These are phyloP conservation scores for Vulpes lagopus DNA, from an alignment of 2,113 vertebrate genomes.

Conservation along the genomic window DNA sequence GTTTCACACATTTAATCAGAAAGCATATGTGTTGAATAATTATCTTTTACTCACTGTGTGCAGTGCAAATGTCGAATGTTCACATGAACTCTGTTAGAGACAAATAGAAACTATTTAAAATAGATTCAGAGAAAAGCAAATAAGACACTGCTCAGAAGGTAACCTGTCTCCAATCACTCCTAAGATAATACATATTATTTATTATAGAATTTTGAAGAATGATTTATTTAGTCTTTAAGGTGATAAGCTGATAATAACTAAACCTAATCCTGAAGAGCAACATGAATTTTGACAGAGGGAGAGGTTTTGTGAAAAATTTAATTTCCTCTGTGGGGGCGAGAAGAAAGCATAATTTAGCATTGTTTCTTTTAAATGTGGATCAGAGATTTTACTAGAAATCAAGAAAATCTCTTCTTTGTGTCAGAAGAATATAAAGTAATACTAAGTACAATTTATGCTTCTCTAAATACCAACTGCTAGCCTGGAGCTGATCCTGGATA, in stretches of 20 bases:
- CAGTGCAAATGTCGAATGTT: constrained; percentile 82
- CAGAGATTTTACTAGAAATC: constrained; percentile 57
- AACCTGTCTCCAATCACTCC: constrained; percentile 61
- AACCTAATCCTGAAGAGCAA: constrained; percentile 78
- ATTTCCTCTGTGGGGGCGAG: constrained; percentile 70
- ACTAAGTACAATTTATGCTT: not conserved
- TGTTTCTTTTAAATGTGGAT: constrained; percentile 62
- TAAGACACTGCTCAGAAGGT: constrained; percentile 64
- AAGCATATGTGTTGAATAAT: constrained; percentile 79
- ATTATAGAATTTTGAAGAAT: constrained; percentile 73
- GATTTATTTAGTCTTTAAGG: constrained; percentile 79
- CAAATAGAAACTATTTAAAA: constrained; percentile 79
- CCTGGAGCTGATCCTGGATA: not conserved
- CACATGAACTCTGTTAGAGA: constrained; percentile 75
- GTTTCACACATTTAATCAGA: constrained; percentile 85
- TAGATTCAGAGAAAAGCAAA: constrained; percentile 73
- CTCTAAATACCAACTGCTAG: not conserved
- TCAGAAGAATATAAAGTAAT: constrained; percentile 65
- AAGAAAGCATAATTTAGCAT: constrained; percentile 11
- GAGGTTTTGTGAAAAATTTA: constrained; percentile 75
- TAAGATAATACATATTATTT: constrained; percentile 69
- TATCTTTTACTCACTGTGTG: constrained; percentile 79
- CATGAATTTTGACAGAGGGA: constrained; percentile 77
- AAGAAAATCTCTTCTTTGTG: constrained; percentile 66
- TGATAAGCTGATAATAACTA: constrained; percentile 79